Conservation (phyloP, 2,797 vertebrate genomes). For the Harpagifer antarcticus region DNA sequence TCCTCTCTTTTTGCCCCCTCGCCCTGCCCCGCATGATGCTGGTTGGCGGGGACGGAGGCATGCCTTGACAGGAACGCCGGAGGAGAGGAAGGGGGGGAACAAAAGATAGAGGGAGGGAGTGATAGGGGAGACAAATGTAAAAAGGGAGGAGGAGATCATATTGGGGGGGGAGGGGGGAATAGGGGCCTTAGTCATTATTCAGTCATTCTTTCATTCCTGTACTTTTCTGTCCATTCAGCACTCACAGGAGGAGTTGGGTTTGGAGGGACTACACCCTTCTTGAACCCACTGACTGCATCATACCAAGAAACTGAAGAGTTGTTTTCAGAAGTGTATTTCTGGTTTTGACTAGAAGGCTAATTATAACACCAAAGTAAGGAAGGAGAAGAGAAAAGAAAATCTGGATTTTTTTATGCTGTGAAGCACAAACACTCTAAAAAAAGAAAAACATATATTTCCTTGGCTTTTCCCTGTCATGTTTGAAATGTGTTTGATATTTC, state of each 20-base stretch:
- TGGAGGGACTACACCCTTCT: constrained; percentile 57
- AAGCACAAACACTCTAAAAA: constrained; percentile 24
- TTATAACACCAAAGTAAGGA: constrained; percentile 68
- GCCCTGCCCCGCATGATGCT: constrained; percentile 73
- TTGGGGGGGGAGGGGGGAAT: constrained; percentile 18
- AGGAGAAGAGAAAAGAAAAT: constrained; percentile 4
- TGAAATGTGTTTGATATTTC: constrained; percentile 50
- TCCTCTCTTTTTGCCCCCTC: constrained; percentile 64
- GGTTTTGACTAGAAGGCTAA: constrained; percentile 47
- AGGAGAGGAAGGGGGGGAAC: constrained; percentile 65
- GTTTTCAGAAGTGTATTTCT: constrained; percentile 55
- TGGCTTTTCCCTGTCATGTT: constrained; percentile 39
- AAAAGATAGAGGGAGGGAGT: constrained; percentile 37
- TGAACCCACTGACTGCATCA: constrained; percentile 50
- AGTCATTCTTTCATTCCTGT: constrained; percentile 78
- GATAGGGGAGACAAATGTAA: constrained; percentile 6
- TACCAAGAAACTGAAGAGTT: constrained; percentile 44
- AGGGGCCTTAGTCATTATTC: constrained; percentile 81
- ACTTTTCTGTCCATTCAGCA: constrained; percentile 90
- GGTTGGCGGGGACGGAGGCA: constrained; percentile 85
- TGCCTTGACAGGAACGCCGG: constrained; percentile 88
- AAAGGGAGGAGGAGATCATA: not conserved
- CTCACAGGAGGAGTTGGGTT: constrained; percentile 46
- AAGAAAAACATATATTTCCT: constrained; percentile 20
- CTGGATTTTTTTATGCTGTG: constrained; percentile 51